phyloP scores from a whole-genome alignment of 2,113 vertebrate genomes.

The Xyliphius kryptos region DNA sequence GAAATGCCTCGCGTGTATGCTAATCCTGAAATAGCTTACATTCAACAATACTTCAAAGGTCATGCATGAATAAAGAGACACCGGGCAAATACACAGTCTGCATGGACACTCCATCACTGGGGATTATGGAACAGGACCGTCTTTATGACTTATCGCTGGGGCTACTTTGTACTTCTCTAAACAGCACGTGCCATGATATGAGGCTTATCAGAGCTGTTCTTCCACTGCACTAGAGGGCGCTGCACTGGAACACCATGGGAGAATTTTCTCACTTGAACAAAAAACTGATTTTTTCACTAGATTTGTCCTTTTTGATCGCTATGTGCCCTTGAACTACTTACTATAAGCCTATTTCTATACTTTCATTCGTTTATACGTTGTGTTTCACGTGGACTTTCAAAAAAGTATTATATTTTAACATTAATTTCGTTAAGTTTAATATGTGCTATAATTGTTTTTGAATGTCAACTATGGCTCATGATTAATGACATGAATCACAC shows the following conservation, averaged over 20 bases:
- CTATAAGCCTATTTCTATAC: slow-evolving; percentile 31
- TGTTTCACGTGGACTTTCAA: too few species aligned
- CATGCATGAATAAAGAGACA: slow-evolving; percentile 25
- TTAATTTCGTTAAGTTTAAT: too few species aligned
- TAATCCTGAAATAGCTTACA: slow-evolving; percentile 3
- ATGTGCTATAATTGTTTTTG: neutral
- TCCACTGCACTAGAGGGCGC: slow-evolving; percentile 36
- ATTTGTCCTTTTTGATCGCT: slow-evolving; percentile 28
- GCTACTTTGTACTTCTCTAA: slow-evolving; percentile 51
- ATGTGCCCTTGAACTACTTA: slow-evolving; percentile 34
- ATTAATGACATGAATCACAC: neutral
- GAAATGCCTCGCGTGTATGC: slow-evolving; percentile 18
- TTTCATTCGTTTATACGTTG: slow-evolving; percentile 21
- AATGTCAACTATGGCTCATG: slow-evolving; percentile 1
- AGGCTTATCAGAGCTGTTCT: slow-evolving; percentile 38
- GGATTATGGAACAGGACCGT: slow-evolving; percentile 2
- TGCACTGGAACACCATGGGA: slow-evolving; percentile 34
- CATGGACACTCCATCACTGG: slow-evolving; percentile 46
- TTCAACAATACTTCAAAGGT: slow-evolving; percentile 19
- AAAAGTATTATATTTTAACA: too few species aligned
- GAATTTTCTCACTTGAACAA: slow-evolving; percentile 9
- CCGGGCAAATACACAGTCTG: slow-evolving; percentile 9
- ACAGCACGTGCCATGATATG: slow-evolving; percentile 56
- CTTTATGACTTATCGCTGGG: slow-evolving; percentile 20
- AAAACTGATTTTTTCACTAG: neutral